A percentile compares a stretch with the other conserved stretches of the same genome.
Conservation (phyloP, 2,888 invertebrate species). For the Rhopalosiphum nymphaeae region DNA sequence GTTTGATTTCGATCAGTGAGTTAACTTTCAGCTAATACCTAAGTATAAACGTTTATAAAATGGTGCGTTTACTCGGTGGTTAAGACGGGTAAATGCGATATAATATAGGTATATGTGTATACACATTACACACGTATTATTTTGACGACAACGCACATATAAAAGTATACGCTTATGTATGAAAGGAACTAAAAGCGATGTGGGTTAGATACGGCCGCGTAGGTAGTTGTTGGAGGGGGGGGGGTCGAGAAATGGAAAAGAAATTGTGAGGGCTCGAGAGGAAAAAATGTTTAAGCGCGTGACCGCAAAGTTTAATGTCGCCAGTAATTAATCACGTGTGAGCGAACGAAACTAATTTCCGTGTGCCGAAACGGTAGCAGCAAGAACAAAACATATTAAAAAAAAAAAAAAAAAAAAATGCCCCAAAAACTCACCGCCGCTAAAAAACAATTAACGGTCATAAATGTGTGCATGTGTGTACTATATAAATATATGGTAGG, state of each 20-base stretch:
- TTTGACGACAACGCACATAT: background rate
- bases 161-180: background rate
- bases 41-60: background rate
- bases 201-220: background rate
- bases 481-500: background rate
- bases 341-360: slow-evolving; percentile 60
- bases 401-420: slow-evolving; percentile 15
- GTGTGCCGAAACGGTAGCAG: background rate
- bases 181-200: background rate
- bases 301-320: slow-evolving; percentile 64
- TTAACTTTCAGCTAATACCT: background rate
- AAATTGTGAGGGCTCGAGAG: slow-evolving; percentile 19
- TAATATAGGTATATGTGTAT: background rate
- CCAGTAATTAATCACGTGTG: slow-evolving; percentile 61
- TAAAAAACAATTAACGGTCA: slow-evolving; percentile 38
- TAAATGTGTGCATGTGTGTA: background rate
- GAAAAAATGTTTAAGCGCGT: slow-evolving; percentile 57
- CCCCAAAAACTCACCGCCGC: slow-evolving; percentile 6
- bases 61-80: background rate
- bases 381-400: background rate
- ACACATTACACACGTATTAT: background rate
- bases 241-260: background rate
- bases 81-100: background rate
- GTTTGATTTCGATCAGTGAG: background rate
- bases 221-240: background rate